These are phyloP conservation scores for Coilia nasus DNA, from an alignment of 2,797 vertebrate genomes.

Conservation along the genomic window DNA sequence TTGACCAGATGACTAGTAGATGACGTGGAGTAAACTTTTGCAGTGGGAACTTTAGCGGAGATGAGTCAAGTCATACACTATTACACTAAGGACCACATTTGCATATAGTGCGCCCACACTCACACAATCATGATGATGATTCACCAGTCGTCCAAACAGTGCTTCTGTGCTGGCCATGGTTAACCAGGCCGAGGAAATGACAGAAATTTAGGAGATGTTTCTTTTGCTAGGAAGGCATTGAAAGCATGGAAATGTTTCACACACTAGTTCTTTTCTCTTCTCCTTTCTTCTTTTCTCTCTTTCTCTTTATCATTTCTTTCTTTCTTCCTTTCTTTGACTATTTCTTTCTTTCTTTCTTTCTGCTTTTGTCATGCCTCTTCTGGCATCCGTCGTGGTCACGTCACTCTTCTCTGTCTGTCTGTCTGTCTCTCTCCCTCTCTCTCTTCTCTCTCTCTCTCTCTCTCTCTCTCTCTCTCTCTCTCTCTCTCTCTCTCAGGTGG, in stretches of 20 bases:
- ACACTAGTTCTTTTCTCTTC: not conserved
- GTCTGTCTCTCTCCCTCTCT: not conserved
- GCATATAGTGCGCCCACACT: too few species aligned
- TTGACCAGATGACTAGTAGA: not conserved
- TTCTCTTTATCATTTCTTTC: not conserved
- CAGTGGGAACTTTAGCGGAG: not conserved
- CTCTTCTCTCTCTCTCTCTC: not conserved
- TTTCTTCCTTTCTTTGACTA: not conserved
- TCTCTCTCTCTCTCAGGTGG: constrained; percentile 74
- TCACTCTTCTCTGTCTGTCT: not conserved
- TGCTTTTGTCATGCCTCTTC: not conserved
- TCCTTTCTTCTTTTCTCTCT: not conserved
- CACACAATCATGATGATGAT: too few species aligned
- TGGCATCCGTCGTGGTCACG: not conserved
- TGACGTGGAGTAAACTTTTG: not conserved
- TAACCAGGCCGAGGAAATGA: not conserved
- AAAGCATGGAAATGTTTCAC: not conserved
- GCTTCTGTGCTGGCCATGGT: not conserved
- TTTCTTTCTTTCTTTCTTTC: not conserved
- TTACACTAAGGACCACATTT: too few species aligned
- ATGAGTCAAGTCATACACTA: not conserved
- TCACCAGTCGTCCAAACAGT: not conserved
- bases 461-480: not conserved
- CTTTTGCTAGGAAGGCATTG: not conserved
- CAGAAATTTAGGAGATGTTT: not conserved